These are phyloP conservation scores for Drosophila atroscutellata DNA, from an alignment of 2,888 invertebrate species.

Conservation along the genomic window DNA sequence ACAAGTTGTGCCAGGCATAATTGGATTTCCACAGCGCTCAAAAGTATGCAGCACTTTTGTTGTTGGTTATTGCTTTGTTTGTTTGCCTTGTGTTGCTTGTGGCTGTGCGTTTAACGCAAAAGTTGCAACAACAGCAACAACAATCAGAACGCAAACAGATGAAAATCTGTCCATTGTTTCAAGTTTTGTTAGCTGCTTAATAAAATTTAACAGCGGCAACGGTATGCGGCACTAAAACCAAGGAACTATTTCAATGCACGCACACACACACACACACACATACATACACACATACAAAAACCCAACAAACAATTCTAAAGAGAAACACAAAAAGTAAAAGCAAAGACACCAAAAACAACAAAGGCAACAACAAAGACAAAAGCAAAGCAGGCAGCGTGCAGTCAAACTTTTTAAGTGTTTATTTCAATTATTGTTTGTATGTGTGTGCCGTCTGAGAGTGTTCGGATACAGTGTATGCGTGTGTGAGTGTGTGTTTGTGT, in stretches of 20 bases:
- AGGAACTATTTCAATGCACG: slow-evolving; percentile 65
- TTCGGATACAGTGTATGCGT: slow-evolving; percentile 26
- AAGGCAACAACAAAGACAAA: slow-evolving; percentile 9
- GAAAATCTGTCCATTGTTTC: slow-evolving; percentile 58
- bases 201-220: slow-evolving; percentile 72
- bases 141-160: slow-evolving; percentile 22
- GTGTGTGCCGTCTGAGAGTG: slow-evolving; percentile 26
- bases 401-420: slow-evolving; percentile 78
- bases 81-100: slow-evolving; percentile 12
- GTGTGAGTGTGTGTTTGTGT: slow-evolving; percentile 24
- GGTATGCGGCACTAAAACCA: slow-evolving; percentile 47
- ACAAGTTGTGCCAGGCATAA: slow-evolving; percentile 41
- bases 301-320: slow-evolving; percentile 22
- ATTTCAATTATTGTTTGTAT: slow-evolving; percentile 80
- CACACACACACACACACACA: background rate
- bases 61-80: slow-evolving; percentile 15
- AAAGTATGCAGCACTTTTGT: slow-evolving; percentile 43
- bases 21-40: slow-evolving; percentile 48
- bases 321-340: slow-evolving; percentile 27
- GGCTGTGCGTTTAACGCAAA: slow-evolving; percentile 27
- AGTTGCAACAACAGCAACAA: slow-evolving; percentile 21
- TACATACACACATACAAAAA: slow-evolving; percentile 7
- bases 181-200: slow-evolving; percentile 57
- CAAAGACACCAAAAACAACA: slow-evolving; percentile 19
- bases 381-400: slow-evolving; percentile 44